Percentiles rank a stretch among this genome's conserved stretches.
Evolutionary conservation across 2,797 vertebrate species (phyloP).

Genomic region (Siniperca scherzeri): DNA sequence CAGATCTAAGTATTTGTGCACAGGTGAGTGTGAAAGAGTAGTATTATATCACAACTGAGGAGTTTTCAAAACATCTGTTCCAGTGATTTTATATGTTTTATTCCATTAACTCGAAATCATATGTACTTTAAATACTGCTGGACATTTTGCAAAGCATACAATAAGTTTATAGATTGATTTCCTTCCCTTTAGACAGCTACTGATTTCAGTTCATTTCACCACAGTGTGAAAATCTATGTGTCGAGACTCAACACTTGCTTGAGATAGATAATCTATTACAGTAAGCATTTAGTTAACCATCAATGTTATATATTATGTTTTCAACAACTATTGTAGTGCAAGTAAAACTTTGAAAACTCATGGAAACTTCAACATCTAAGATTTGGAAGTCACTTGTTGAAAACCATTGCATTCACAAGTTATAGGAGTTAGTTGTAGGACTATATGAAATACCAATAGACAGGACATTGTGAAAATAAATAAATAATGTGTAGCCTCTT

Average conservation of each 20-base stretch:
- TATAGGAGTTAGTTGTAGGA: background rate
- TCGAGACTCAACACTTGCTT: background rate
- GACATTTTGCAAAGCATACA: conserved; percentile 1
- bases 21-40: background rate
- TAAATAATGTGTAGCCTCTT: no score
- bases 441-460: background rate
- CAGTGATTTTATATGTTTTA: background rate
- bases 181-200: background rate
- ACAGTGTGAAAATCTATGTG: background rate
- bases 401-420: background rate
- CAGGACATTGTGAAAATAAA: background rate
- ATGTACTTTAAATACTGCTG: background rate
- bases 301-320: background rate
- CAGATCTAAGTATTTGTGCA: conserved; percentile 84
- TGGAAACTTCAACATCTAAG: background rate
- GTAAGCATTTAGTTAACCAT: background rate
- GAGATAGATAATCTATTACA: conserved; percentile 4
- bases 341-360: background rate
- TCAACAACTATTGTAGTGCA: background rate
- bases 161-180: conserved; percentile 8
- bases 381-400: background rate
- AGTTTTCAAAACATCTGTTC: background rate
- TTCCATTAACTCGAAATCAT: background rate
- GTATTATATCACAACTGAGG: background rate
- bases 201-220: conserved; percentile 19